Conservation (phyloP, 1,140 invertebrate species). For the Helicoverpa zea region DNA sequence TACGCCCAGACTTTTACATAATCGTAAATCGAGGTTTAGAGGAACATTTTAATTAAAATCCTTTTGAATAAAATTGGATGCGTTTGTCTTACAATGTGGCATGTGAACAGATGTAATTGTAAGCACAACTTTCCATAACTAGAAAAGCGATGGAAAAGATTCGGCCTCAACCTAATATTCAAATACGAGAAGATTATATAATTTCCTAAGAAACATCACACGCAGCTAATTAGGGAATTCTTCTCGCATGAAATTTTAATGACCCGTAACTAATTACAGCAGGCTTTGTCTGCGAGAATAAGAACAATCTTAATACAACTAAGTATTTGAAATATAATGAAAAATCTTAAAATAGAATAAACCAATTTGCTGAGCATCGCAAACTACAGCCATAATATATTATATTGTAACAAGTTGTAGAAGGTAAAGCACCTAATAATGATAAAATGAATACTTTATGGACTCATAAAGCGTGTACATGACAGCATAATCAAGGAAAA, state of each 20-base stretch:
- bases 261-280: slow-evolving; percentile 44
- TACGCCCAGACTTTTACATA: not conserved
- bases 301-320: slow-evolving; percentile 18
- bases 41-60: too few relatives aligned
- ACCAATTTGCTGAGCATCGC: not conserved
- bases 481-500: slow-evolving; percentile 38
- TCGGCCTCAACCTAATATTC: not conserved
- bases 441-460: slow-evolving; percentile 24
- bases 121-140: slow-evolving; percentile 29
- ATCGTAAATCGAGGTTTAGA: not conserved
- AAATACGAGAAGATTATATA: slow-evolving; percentile 21
- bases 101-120: not conserved
- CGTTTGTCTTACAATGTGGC: too few relatives aligned
- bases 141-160: slow-evolving; percentile 16
- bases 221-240: slow-evolving; percentile 38
- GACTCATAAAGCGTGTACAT: not conserved
- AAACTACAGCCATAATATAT: not conserved
- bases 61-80: too few relatives aligned
- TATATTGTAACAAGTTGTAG: not conserved
- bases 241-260: slow-evolving; percentile 50
- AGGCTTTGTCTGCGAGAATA: slow-evolving; percentile 25
- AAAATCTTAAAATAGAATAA: slow-evolving; percentile 9
- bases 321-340: slow-evolving; percentile 1
- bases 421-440: not conserved
- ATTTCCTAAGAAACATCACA: slow-evolving; percentile 38